Percentiles rank a stretch among this genome's conserved stretches.
These are phyloP conservation scores for Dastarcus helophoroides DNA, from an alignment of 2,888 invertebrate species.

Conservation along the genomic window DNA sequence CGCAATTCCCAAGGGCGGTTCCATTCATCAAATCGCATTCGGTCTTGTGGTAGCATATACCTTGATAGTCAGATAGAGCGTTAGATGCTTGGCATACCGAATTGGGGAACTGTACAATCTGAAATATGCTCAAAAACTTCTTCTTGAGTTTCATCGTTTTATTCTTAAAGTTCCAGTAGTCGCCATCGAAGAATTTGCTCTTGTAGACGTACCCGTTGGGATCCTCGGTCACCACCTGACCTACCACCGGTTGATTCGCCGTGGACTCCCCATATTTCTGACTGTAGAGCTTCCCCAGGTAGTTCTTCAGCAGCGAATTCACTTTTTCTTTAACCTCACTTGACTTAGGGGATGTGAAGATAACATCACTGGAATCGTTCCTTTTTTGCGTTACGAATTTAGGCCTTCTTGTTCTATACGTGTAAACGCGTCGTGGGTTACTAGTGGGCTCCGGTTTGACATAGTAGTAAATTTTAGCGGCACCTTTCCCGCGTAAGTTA, in stretches of 20 bases:
- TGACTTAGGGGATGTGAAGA: slow-evolving; percentile 5
- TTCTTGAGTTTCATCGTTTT: slow-evolving; percentile 30
- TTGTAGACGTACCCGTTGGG: slow-evolving; percentile 10
- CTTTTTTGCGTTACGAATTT: neutral
- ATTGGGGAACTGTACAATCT: slow-evolving; percentile 59
- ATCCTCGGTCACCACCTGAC: slow-evolving; percentile 2
- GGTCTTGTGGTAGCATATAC: slow-evolving; percentile 55
- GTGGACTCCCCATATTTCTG: slow-evolving; percentile 15
- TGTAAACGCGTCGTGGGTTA: no score
- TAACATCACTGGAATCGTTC: slow-evolving; percentile 4
- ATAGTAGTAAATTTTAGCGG: no score
- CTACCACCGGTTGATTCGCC: slow-evolving; percentile 7
- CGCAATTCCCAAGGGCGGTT: slow-evolving; percentile 53
- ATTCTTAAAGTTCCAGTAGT: slow-evolving; percentile 22
- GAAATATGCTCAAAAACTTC: slow-evolving; percentile 54
- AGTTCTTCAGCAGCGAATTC: slow-evolving; percentile 20
- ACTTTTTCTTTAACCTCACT: slow-evolving; percentile 16
- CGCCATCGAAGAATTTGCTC: slow-evolving; percentile 19
- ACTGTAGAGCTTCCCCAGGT: slow-evolving; percentile 20
- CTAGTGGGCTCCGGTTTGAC: no score
- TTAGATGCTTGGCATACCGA: slow-evolving; percentile 45
- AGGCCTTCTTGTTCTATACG: no score
- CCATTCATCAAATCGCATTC: slow-evolving; percentile 56
- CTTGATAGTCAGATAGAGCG: slow-evolving; percentile 48
- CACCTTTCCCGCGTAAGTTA: no score